Percentiles rank a stretch among this genome's conserved stretches.
These are phyloP conservation scores for human (Homo sapiens) DNA, from an alignment of 2,113 vertebrate species.

Conservation along the genomic window GRCh38 chr9:120675001-120675500, in stretches of 20 bases:
- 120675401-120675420: too few species aligned
- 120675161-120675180: conserved; percentile 9
- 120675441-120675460: too few species aligned
- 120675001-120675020: too few species aligned
- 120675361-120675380: too few species aligned
- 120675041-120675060: background rate
- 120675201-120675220: background rate
- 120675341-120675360: too few species aligned
- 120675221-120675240: conserved; percentile 1
- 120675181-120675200: background rate
- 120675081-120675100: background rate
- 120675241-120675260: background rate
- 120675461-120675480: too few species aligned
- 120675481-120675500: too few species aligned
- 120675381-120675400: too few species aligned
- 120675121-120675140: background rate
- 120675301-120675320: too few species aligned
- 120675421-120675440: too few species aligned
- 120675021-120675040: fast-evolving
- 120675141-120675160: background rate
- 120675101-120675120: background rate
- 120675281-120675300: conserved; percentile 1
- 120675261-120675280: background rate
- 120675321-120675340: too few species aligned
- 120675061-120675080: background rate